Base-by-base conservation (phyloP, 1,140 invertebrate genomes). In the Calosoma granatense region DNA sequence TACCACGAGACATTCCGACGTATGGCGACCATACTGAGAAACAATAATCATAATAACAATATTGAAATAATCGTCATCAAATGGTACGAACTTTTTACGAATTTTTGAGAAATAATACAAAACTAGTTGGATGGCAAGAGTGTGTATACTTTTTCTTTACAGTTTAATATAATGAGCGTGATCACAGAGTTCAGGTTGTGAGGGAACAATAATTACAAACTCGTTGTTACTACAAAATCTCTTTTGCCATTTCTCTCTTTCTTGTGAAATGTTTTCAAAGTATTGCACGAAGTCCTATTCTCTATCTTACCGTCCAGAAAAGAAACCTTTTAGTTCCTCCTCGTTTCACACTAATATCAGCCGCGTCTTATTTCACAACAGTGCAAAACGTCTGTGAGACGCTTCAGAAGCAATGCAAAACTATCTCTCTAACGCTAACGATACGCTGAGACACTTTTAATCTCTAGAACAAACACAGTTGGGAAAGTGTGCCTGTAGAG, bases 1-100 rank as follows among this genome's bases (percentile, higher is more conserved):
- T 2, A 62, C 61, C 67, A 65, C 74, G 65, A 51, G 76, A 72
- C 67, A 71, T 59, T 69, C 68, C 0, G 78, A 81, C 61, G 80
- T 81, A 6, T 81, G 80, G 80, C 74, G 80, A 62, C 80, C 80
- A 1, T 81, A 81, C 62, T 81, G 75, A 65, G 19, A 23, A 21
- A 26, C 19, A 6, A n/a, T 41, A 21, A 11, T n/a, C 41, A 11
- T 55, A 36, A 36, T 36, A 36, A n/a, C n/a, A n/a, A 36, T 36
- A 36, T 6, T 36, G n/a, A 9, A 9, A 36, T 36, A 36, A 36
- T 9, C 26, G n/a, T 36, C n/a, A 36, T 36, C n/a, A 36, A 9
- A 9, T 36, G 6, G n/a, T 36, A 36, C n/a, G 6, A 36, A 9
- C 26, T n/a, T 36, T 36, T 36, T 36, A n/a, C 6, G 6, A 9